Conservation (phyloP, 2,113 vertebrate species). For the Danionella cerebrum region DNA sequence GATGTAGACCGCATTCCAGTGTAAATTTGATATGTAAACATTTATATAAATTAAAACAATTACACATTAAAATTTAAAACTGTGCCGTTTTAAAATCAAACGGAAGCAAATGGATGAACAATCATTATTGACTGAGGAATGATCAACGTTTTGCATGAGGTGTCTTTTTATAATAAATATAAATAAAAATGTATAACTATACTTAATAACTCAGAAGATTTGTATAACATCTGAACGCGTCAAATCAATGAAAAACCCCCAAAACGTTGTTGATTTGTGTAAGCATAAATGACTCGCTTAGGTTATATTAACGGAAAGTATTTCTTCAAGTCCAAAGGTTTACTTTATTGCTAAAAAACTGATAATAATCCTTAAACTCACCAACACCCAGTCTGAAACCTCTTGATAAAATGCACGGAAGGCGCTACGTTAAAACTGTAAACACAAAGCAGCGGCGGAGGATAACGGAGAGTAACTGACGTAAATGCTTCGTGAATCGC, state of each 20-base stretch:
- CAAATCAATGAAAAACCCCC: not conserved
- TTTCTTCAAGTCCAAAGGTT: not conserved
- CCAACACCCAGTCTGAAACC: not conserved
- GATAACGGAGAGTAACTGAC: not conserved
- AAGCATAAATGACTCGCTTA: not conserved
- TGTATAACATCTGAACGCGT: too few species aligned
- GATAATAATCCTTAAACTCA: not conserved
- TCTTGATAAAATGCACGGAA: not conserved
- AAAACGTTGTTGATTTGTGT: not conserved
- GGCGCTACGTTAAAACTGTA: not conserved
- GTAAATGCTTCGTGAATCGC: conserved; percentile 17
- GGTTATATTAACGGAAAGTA: not conserved
- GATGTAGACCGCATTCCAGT: too few species aligned
- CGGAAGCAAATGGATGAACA: too few species aligned
- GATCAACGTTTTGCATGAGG: too few species aligned
- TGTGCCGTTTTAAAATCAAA: too few species aligned
- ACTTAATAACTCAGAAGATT: too few species aligned
- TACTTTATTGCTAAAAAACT: not conserved
- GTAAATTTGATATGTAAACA: too few species aligned
- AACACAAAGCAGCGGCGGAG: not conserved
- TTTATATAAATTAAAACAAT: too few species aligned
- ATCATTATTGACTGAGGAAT: too few species aligned
- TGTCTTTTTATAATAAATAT: too few species aligned
- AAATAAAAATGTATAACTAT: too few species aligned
- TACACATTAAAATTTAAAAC: too few species aligned